Percentiles rank a stretch among this genome's conserved stretches.
phyloP scores from a whole-genome alignment of 2,888 invertebrate species.

The Lepeophtheirus nordmannii region DNA sequence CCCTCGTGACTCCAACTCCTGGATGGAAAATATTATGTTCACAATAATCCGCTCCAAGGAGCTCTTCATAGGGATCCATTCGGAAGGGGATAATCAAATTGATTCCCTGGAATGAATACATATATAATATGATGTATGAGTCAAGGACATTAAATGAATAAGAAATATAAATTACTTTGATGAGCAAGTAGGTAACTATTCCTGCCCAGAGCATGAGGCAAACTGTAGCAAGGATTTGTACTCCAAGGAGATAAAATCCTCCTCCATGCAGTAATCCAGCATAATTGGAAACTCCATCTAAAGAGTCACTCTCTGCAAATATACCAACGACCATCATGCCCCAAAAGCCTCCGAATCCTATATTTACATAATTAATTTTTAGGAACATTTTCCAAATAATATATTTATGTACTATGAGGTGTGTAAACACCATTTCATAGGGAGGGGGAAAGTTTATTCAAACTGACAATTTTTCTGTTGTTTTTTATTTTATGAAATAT shows the following conservation, averaged over 20 bases:
- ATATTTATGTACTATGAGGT: too few relatives aligned
- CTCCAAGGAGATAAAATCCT: constrained; percentile 68
- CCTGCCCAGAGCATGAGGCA: constrained; percentile 60
- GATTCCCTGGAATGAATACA: constrained; percentile 37
- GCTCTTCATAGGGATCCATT: constrained; percentile 70
- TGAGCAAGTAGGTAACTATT: constrained; percentile 49
- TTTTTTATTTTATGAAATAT: too few relatives aligned
- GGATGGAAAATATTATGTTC: constrained; percentile 64
- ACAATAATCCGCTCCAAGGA: constrained; percentile 72
- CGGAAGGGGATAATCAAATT: constrained; percentile 58
- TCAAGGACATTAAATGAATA: too few relatives aligned
- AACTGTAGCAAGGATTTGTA: constrained; percentile 56
- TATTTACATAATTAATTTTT: neutral
- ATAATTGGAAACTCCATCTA: constrained; percentile 34
- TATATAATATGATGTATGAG: neutral
- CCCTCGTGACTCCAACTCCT: constrained; percentile 33
- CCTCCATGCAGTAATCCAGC: constrained; percentile 43
- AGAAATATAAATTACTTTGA: constrained; percentile 43
- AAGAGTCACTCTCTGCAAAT: constrained; percentile 67
- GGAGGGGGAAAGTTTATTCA: too few relatives aligned
- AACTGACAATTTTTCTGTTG: too few relatives aligned
- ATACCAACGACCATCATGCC: constrained; percentile 76
- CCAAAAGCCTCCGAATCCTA: constrained; percentile 36
- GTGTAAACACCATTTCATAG: too few relatives aligned
- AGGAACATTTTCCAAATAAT: neutral